Percentiles rank a stretch among this genome's conserved stretches.
phyloP scores from a whole-genome alignment of 2,113 vertebrate species.

The Solea senegalensis region DNA sequence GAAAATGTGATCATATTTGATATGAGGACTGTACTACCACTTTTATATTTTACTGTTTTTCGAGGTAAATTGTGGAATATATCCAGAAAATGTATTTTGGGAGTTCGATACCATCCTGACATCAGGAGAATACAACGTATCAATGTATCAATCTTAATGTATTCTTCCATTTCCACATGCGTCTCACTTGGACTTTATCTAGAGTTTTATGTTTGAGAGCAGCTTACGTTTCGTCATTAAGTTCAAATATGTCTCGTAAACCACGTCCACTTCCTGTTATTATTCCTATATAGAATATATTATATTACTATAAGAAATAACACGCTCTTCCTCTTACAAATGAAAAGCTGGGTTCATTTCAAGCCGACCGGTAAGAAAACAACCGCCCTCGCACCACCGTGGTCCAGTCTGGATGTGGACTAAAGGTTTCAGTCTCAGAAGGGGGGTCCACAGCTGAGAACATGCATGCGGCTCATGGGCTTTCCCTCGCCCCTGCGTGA shows the following conservation, averaged over 20 bases:
- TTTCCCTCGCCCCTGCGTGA: slow-evolving; percentile 48
- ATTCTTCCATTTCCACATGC: too few species aligned
- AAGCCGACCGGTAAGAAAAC: neutral
- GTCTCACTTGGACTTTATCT: too few species aligned
- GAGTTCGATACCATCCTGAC: too few species aligned
- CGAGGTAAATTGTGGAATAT: too few species aligned
- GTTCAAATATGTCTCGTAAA: neutral
- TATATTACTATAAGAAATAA: too few species aligned
- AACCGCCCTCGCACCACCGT: neutral
- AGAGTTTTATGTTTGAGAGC: neutral
- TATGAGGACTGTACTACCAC: too few species aligned
- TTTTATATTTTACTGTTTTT: too few species aligned
- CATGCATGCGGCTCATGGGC: slow-evolving; percentile 30
- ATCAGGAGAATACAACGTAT: too few species aligned
- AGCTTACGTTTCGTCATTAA: neutral
- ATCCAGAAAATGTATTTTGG: too few species aligned
- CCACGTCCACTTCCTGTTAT: neutral
- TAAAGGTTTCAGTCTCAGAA: slow-evolving; percentile 24
- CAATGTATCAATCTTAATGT: too few species aligned
- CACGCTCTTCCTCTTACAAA: neutral
- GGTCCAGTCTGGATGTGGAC: neutral
- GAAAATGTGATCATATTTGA: too few species aligned
- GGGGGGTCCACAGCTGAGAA: slow-evolving; percentile 11
- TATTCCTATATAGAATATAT: too few species aligned
- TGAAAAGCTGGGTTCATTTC: neutral